Evolutionary conservation across 30 jellyfish, hydroid and myxozoan genomes (phyloP).

Genomic region (Aurelia sp.): DNA sequence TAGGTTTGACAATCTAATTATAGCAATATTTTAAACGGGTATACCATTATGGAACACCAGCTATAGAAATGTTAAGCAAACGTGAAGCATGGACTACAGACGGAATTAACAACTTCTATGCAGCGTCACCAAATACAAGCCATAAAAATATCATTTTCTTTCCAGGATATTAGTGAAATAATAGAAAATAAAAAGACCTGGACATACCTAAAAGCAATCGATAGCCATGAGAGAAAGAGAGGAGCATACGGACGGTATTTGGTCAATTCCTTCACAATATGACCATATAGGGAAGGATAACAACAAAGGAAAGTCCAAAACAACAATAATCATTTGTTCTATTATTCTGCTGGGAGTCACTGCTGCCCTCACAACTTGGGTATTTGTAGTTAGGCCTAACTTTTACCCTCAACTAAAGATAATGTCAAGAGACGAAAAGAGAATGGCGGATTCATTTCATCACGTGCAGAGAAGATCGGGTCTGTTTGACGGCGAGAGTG

Average conservation of each 20-base stretch:
- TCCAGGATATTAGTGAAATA: too few species aligned
- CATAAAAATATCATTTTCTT: too few species aligned
- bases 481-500: constrained; percentile 7
- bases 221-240: constrained; percentile 7
- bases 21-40: too few species aligned
- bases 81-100: too few species aligned
- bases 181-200: too few species aligned
- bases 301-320: constrained; percentile 48
- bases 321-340: constrained; percentile 81
- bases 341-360: constrained; percentile 67
- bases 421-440: constrained; percentile 40
- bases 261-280: constrained; percentile 51
- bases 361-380: constrained; percentile 89
- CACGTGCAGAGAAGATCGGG: constrained; percentile 54
- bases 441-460: constrained; percentile 18
- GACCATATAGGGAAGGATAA: not conserved
- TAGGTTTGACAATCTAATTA: too few species aligned
- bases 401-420: constrained; percentile 77
- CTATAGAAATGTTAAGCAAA: too few species aligned
- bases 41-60: too few species aligned
- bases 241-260: not conserved
- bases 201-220: not conserved
- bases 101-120: too few species aligned
- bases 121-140: too few species aligned
- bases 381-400: constrained; percentile 86